These are phyloP conservation scores for Heterotilapia buettikoferi DNA, from an alignment of 2,113 vertebrate species.

Conservation along the genomic window DNA sequence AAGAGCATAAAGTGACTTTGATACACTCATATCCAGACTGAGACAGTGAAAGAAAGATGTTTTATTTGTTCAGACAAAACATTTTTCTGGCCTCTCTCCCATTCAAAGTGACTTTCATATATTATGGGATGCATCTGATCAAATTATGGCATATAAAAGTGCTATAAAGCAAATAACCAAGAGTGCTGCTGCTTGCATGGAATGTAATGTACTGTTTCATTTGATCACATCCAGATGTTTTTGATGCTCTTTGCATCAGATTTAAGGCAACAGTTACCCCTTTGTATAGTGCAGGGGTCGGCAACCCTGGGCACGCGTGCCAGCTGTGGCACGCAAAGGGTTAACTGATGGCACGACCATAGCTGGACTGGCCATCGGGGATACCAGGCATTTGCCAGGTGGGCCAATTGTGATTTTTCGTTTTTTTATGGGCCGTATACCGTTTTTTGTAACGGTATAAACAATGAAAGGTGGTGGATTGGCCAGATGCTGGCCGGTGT, in stretches of 20 bases:
- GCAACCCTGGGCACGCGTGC: no score
- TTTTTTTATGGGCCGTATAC: no score
- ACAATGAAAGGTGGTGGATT: no score
- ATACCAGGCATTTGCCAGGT: no score
- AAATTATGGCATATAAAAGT: neutral
- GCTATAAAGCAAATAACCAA: neutral
- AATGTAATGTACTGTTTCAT: neutral
- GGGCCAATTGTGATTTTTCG: no score
- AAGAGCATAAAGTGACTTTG: neutral
- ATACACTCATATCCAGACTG: neutral
- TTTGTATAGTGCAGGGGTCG: neutral
- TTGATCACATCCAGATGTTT: neutral
- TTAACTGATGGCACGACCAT: no score
- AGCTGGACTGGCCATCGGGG: no score
- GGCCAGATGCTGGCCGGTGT: no score
- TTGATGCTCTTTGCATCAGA: neutral
- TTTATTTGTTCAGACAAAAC: neutral
- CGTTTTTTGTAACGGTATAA: no score
- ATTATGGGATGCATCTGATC: neutral
- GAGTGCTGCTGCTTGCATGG: neutral
- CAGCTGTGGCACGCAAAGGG: no score
- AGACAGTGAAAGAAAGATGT: neutral
- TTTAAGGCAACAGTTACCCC: neutral
- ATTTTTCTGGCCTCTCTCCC: neutral
- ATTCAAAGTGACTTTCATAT: neutral